Evolutionary conservation across 37 sponge, comb jelly and placozoan genomes (phyloP), one percentile per base, ranked within the genome.

Genomic region (Hexactinellida sp.): DNA sequence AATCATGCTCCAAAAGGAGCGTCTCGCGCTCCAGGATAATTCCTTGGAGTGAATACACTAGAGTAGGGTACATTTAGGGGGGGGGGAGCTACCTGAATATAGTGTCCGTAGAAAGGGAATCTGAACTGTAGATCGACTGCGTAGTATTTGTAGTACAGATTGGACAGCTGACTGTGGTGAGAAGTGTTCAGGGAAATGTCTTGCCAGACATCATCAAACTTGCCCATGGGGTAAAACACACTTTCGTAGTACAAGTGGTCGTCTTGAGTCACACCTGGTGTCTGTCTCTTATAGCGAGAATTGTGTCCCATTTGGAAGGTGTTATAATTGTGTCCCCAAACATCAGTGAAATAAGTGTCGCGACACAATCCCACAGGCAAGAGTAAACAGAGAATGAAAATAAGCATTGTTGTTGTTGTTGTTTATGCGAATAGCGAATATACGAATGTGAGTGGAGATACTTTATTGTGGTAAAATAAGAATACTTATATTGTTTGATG

Each of bases 51-150:
- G n/a, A n/a, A n/a, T n/a, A n/a, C n/a, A n/a, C n/a, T n/a, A n/a
- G n/a, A n/a, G n/a, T n/a, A n/a, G n/a, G n/a, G n/a, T n/a, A n/a
- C n/a, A n/a, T n/a, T n/a, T n/a, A n/a, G n/a, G n/a, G n/a, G n/a
- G n/a, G n/a, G n/a, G n/a, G n/a, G n/a, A n/a, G 19, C 13, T n/a
- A 63, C 76, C 5, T 90, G 37, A 39, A 93, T 76, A n/a, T 63
- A 85, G 84, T 93, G 93, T 19, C 93, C 93, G 39, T 93, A 93
- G 85, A 84, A 93, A n/a, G 86, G 89, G 82, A 93, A 93, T 0
- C 54, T 28, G 51, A 93, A 93, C 36, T 32, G 24, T 0, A 93
- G 55, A 28, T 54, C 19, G 28, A 63, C 34, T 21, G 76, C 19
- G 5, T 25, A 23, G 34, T 63, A 63, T 23, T 32, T 3, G 34